phyloP scores from a whole-genome alignment of 2,888 invertebrate genomes.

The Stenotaenia linearis region DNA sequence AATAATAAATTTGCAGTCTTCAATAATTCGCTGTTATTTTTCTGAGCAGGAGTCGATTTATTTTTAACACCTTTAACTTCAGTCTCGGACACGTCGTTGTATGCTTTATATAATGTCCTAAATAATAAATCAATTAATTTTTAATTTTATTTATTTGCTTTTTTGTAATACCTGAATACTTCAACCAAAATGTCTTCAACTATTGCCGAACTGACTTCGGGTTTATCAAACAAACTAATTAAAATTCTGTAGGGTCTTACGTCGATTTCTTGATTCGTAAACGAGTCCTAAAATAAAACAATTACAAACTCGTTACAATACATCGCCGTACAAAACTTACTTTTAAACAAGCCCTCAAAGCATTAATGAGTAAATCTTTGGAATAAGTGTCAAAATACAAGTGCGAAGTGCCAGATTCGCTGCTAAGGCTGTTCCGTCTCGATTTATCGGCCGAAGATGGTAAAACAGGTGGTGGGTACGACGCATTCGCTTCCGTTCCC shows the following conservation, averaged over 20 bases:
- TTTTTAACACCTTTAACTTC: background rate
- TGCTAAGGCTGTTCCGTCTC: constrained; percentile 36
- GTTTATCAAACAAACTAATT: constrained; percentile 76
- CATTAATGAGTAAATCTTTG: constrained; percentile 42
- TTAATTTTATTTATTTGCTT: background rate
- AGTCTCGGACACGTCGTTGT: background rate
- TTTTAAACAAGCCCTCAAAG: constrained; percentile 40
- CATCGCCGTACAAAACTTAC: constrained; percentile 29
- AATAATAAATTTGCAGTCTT: constrained; percentile 80
- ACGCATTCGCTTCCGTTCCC: constrained; percentile 63
- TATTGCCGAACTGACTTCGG: constrained; percentile 73
- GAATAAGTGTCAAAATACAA: constrained; percentile 40
- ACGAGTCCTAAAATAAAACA: constrained; percentile 35
- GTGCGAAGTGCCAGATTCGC: constrained; percentile 41
- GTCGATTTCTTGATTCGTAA: background rate
- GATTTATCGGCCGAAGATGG: constrained; percentile 44
- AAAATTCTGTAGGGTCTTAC: constrained; percentile 62
- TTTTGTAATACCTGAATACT: constrained; percentile 58
- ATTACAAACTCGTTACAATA: background rate
- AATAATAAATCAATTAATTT: background rate
- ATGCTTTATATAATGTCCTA: background rate
- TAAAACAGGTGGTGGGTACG: no score
- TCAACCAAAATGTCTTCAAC: constrained; percentile 70
- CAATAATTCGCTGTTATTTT: constrained; percentile 56
- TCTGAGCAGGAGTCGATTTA: constrained; percentile 21